Percentiles rank a stretch among this genome's conserved stretches.
Evolutionary conservation across 1,140 invertebrate species (phyloP).

Genomic region (Aphelenchoides fujianensis): DNA sequence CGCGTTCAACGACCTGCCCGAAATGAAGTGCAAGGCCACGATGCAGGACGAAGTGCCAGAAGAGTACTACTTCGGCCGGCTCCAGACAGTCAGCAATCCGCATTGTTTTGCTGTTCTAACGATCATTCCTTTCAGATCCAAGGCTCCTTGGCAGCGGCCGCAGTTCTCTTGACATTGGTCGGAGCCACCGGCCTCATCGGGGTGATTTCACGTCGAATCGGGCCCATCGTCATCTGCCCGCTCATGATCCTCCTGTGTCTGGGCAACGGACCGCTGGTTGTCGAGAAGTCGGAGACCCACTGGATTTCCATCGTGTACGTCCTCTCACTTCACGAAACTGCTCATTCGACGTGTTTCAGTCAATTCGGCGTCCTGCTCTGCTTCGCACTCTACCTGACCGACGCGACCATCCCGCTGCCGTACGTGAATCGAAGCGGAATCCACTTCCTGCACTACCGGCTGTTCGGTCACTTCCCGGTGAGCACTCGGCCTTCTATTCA

Average conservation of each 20-base stretch:
- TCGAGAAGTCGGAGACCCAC: conserved; percentile 55
- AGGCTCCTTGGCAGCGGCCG: conserved; percentile 48
- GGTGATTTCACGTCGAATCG: conserved; percentile 60
- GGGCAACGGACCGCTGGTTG: conserved; percentile 56
- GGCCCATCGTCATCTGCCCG: conserved; percentile 50
- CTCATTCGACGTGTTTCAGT: conserved; percentile 34
- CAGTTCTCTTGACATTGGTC: conserved; percentile 62
- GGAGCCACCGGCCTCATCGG: conserved; percentile 63
- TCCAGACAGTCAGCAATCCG: conserved; percentile 24
- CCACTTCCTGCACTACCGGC: conserved; percentile 48
- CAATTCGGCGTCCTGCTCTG: conserved; percentile 57
- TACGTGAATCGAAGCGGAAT: conserved; percentile 43
- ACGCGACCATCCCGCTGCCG: conserved; percentile 56
- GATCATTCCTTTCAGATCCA: too few species aligned
- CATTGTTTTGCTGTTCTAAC: too few species aligned
- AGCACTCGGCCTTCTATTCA: too few species aligned
- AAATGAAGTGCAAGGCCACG: conserved; percentile 33
- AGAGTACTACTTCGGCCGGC: conserved; percentile 28
- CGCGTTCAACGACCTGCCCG: conserved; percentile 31
- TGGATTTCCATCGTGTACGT: conserved; percentile 51
- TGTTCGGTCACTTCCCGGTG: conserved; percentile 63
- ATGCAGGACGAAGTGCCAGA: conserved; percentile 27
- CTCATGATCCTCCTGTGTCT: conserved; percentile 63
- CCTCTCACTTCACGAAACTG: too few species aligned
- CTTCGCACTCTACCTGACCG: conserved; percentile 58